Base-by-base conservation (phyloP, 2,797 vertebrate genomes). In the Anolis apletophallus region DNA sequence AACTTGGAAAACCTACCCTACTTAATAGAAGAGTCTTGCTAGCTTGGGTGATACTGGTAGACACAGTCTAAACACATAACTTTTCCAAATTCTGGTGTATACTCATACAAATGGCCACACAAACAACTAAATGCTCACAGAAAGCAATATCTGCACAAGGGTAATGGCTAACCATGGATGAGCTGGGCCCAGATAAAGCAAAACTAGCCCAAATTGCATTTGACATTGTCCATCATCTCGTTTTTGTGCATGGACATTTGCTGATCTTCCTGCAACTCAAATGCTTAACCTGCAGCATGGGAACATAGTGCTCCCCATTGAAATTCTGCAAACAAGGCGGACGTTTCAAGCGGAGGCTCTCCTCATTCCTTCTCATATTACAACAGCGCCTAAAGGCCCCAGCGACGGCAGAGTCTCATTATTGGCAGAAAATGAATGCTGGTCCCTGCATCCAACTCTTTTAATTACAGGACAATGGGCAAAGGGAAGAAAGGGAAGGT, bases 311-410 rank as follows among this genome's bases (percentile, higher is more conserved):
- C 72, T 80, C 72, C 87, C 72, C 87, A 54, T 90, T 95, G 91
- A 91, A 91, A 93, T 92, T 40, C 88, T 29, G 13, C n/a, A 72
- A 83, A 83, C 54, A 21, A 69, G 21, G 52, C 64, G 5, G 32
- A 34, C n/a, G 1, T 57, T 82, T 71, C 32, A 78, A 55, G 69
- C 9, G 52, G 52, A 32, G 54, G 19, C 23, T 86, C 59, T 81
- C 71, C n/a, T 14, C 57, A 19, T 67, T 13, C 46, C 1, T 73
- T 36, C 71, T 64, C 74, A 8, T 36, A 94, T 94, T 95, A 94
- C 91, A 86, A 88, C 88, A 93, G 88, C 84, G 93, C 93, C 94
- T 86, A 93, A 92, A 91, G 93, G 92, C 92, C 85, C 91, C 12
- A 89, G 81, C 90, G 85, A 91, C 79, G 92, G 93, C 92, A 91